Conservation (phyloP, 2,888 invertebrate genomes). For the Antitype chi region DNA sequence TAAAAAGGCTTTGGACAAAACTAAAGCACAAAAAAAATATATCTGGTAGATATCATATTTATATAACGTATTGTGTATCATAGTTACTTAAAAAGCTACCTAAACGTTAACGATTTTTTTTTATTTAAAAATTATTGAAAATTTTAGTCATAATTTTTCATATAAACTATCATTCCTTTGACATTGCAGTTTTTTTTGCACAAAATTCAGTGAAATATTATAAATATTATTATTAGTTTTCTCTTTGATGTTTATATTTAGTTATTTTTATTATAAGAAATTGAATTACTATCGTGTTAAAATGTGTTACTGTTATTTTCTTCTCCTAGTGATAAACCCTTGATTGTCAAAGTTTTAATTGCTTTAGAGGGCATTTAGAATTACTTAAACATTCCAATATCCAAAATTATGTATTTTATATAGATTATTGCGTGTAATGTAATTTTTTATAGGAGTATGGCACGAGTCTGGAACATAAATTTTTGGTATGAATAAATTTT, state of each 20-base stretch:
- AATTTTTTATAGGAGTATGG: neutral
- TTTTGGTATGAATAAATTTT: neutral
- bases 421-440: neutral
- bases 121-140: slow-evolving; percentile 31
- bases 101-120: neutral
- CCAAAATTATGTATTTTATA: neutral
- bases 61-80: slow-evolving; percentile 13
- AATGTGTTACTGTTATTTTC: slow-evolving; percentile 23
- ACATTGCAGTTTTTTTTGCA: slow-evolving; percentile 18
- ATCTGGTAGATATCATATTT: slow-evolving; percentile 44
- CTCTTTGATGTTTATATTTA: slow-evolving; percentile 22
- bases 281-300: slow-evolving; percentile 34
- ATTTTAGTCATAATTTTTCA: neutral
- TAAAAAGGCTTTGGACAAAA: slow-evolving; percentile 56
- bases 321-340: slow-evolving; percentile 28
- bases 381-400: slow-evolving; percentile 38
- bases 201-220: slow-evolving; percentile 26
- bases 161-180: neutral
- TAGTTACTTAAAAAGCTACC: slow-evolving; percentile 37
- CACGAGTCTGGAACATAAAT: neutral
- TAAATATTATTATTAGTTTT: neutral
- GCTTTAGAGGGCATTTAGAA: slow-evolving; percentile 51
- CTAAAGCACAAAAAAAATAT: slow-evolving; percentile 63
- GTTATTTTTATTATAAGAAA: neutral
- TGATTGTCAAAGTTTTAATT: slow-evolving; percentile 54